Evolutionary conservation across 2,888 invertebrate species (phyloP).

Genomic region (Tridacna gigas): DNA sequence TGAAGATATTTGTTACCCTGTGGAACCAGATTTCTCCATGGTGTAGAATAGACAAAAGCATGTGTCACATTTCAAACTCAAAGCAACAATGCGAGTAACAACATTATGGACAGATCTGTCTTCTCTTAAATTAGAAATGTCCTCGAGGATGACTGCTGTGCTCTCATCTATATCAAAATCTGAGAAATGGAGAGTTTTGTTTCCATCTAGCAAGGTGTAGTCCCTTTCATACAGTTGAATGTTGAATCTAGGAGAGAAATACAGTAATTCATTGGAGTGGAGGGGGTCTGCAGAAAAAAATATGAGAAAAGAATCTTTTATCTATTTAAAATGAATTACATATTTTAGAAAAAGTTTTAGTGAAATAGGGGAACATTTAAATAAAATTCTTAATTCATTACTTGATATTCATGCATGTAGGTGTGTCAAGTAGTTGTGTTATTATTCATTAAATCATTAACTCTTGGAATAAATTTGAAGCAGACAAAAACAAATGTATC

Average conservation of each 20-base stretch:
- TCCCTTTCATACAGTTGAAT: constrained; percentile 69
- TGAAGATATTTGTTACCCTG: constrained; percentile 38
- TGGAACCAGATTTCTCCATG: constrained; percentile 19
- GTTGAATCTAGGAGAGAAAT: constrained; percentile 63
- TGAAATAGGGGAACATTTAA: too few relatives aligned
- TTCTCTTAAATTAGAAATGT: constrained; percentile 58
- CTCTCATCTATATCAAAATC: constrained; percentile 73
- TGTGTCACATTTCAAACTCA: constrained; percentile 66
- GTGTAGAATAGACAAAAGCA: constrained; percentile 70
- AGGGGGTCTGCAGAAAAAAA: too few relatives aligned
- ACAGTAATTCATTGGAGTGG: too few relatives aligned
- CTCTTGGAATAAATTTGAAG: too few relatives aligned
- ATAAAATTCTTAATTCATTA: too few relatives aligned
- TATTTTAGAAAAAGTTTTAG: too few relatives aligned
- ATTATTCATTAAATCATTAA: too few relatives aligned
- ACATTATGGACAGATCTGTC: constrained; percentile 61
- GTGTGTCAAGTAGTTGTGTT: too few relatives aligned
- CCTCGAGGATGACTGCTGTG: constrained; percentile 66
- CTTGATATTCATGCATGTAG: too few relatives aligned
- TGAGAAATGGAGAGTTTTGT: constrained; percentile 53
- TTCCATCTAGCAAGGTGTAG: constrained; percentile 49
- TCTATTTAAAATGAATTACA: too few relatives aligned
- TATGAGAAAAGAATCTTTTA: too few relatives aligned
- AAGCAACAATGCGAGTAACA: constrained; percentile 59
- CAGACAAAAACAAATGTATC: too few relatives aligned